A percentile compares a stretch with the other conserved stretches of the same genome.
Evolutionary conservation across 2,888 invertebrate genomes (phyloP).

Genomic region (Drosophila mimetica): DNA sequence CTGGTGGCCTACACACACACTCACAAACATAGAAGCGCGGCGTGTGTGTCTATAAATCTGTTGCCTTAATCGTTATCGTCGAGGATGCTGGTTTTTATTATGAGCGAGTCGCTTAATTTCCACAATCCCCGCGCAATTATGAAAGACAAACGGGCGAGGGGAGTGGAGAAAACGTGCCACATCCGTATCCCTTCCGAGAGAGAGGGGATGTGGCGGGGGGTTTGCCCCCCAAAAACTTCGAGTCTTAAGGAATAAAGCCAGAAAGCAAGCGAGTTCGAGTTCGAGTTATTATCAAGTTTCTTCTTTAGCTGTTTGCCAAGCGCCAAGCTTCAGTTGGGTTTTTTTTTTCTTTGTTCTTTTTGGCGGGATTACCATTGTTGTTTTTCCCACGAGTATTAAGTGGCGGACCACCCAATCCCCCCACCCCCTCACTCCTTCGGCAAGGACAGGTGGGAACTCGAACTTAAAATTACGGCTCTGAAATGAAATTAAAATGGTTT

Average conservation of each 20-base stretch:
- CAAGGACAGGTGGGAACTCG: constrained; percentile 49
- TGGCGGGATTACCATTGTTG: constrained; percentile 61
- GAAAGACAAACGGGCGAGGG: constrained; percentile 30
- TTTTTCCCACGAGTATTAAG: constrained; percentile 77
- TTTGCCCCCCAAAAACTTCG: constrained; percentile 38
- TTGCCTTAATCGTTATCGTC: constrained; percentile 48
- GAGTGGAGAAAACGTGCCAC: constrained; percentile 57
- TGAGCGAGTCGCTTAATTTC: constrained; percentile 50
- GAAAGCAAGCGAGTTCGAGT: constrained; percentile 60
- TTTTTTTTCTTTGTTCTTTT: constrained; percentile 5
- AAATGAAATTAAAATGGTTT: constrained; percentile 75
- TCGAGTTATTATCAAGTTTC: constrained; percentile 74
- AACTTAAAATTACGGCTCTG: constrained; percentile 71
- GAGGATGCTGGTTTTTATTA: constrained; percentile 45
- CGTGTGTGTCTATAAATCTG: constrained; percentile 36
- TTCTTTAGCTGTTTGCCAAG: constrained; percentile 35
- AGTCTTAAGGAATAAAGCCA: constrained; percentile 65
- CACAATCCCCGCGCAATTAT: constrained; percentile 64
- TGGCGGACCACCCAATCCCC: constrained; percentile 31
- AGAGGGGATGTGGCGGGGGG: background rate
- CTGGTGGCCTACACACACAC: background rate
- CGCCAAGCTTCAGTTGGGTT: constrained; percentile 9
- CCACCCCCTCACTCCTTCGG: constrained; percentile 7
- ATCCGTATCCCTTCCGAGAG: constrained; percentile 18
- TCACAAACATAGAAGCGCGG: background rate